phyloP scores from a whole-genome alignment of 2,888 invertebrate species.

The Agrotis ipsilon region DNA sequence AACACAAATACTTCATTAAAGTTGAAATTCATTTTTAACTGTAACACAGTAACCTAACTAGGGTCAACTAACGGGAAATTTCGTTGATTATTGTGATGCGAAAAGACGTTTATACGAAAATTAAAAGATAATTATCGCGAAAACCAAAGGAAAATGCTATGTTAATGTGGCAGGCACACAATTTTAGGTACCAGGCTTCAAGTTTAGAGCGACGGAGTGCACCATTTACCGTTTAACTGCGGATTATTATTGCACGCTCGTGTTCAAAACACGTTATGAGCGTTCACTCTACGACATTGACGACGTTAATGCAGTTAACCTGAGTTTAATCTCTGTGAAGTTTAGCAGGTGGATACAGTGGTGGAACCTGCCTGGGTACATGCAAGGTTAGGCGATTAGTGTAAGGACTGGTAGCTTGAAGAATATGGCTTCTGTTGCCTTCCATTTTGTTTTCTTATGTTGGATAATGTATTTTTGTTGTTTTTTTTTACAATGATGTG shows the following conservation, averaged over 20 bases:
- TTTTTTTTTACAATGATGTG: background rate
- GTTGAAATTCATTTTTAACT: slow-evolving; percentile 17
- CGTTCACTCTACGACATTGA: slow-evolving; percentile 13
- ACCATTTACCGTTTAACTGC: slow-evolving; percentile 46
- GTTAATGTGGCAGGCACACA: slow-evolving; percentile 17
- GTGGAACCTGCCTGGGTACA: slow-evolving; percentile 12
- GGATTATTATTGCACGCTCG: slow-evolving; percentile 47
- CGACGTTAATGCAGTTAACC: slow-evolving; percentile 29
- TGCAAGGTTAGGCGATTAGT: slow-evolving; percentile 2
- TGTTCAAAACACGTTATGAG: slow-evolving; percentile 39
- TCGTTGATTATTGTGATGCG: too few species aligned
- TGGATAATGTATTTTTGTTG: background rate
- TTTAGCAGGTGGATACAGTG: slow-evolving; percentile 14
- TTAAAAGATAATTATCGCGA: too few species aligned
- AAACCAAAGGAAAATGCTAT: too few species aligned
- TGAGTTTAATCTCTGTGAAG: slow-evolving; percentile 31
- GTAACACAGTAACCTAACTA: too few species aligned
- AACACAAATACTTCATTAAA: background rate
- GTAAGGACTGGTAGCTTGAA: background rate
- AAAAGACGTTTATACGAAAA: too few species aligned
- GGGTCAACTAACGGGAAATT: too few species aligned
- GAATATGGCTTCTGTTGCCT: slow-evolving; percentile 33
- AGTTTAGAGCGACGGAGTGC: slow-evolving; percentile 31
- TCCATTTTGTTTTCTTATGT: background rate
- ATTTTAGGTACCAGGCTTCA: slow-evolving; percentile 40